Conservation (phyloP, 2,888 invertebrate species). For the Cheilosia grossa region DNA sequence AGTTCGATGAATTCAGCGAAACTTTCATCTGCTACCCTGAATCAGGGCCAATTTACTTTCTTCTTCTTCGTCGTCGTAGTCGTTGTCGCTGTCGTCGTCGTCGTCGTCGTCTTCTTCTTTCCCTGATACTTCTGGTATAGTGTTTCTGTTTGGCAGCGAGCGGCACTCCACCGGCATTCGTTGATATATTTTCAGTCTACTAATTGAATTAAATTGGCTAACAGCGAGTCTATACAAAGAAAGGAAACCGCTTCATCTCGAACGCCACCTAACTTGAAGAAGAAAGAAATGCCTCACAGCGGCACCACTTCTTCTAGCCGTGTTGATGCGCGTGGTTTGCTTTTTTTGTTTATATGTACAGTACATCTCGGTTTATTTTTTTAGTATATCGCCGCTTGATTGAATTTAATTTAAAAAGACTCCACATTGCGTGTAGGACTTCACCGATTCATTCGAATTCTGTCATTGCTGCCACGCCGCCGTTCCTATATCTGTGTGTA, state of each 20-base stretch:
- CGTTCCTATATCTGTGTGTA: slow-evolving; percentile 8
- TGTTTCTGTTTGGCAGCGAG: slow-evolving; percentile 2
- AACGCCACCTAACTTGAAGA: slow-evolving; percentile 13
- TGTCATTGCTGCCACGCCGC: slow-evolving; percentile 1
- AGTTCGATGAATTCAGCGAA: slow-evolving; percentile 30
- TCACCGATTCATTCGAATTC: slow-evolving; percentile 33
- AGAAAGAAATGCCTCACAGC: neutral
- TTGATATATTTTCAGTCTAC: slow-evolving; percentile 44
- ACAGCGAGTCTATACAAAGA: slow-evolving; percentile 8
- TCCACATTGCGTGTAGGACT: slow-evolving; percentile 34
- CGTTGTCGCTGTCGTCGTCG: no score
- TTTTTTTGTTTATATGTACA: slow-evolving; percentile 19
- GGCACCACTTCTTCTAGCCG: slow-evolving; percentile 13
- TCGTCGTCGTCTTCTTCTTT: neutral
- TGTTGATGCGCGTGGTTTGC: slow-evolving; percentile 2
- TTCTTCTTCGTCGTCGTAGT: slow-evolving; percentile 22
- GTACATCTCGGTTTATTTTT: slow-evolving; percentile 19
- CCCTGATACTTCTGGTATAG: neutral
- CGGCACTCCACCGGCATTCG: slow-evolving; percentile 1
- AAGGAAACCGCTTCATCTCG: slow-evolving; percentile 22
- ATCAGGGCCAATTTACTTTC: slow-evolving; percentile 71
- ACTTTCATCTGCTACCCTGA: slow-evolving; percentile 64
- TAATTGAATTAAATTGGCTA: slow-evolving; percentile 68
- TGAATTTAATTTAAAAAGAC: slow-evolving; percentile 54
- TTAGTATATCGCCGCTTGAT: slow-evolving; percentile 32